Conservation (phyloP, 2,888 invertebrate genomes). For the Horisme vitalbata region DNA sequence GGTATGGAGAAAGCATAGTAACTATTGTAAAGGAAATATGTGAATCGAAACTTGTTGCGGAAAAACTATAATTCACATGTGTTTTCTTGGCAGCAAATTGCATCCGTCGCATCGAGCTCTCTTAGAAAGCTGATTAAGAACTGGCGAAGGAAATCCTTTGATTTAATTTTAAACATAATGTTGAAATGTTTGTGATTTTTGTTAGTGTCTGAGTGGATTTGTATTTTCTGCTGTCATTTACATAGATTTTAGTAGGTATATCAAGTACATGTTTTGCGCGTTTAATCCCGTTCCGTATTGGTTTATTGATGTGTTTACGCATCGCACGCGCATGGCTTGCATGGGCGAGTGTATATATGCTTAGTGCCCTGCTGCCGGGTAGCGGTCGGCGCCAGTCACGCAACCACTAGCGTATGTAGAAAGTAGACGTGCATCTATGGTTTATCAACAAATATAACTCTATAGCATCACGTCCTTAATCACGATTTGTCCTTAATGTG, state of each 20-base stretch:
- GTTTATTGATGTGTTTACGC: conserved; percentile 26
- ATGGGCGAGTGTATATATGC: conserved; percentile 25
- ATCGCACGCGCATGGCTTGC: conserved; percentile 28
- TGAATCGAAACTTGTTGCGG: conserved; percentile 35
- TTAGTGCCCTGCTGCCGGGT: conserved; percentile 28
- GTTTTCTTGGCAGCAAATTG: conserved; percentile 22
- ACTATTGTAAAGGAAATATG: conserved; percentile 52
- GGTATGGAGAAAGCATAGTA: conserved; percentile 51
- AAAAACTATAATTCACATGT: conserved; percentile 32
- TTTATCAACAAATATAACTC: conserved; percentile 14
- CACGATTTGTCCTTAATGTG: conserved; percentile 7
- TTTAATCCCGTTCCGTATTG: conserved; percentile 26
- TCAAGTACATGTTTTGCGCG: conserved; percentile 10
- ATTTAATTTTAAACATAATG: background rate
- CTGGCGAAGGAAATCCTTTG: conserved; percentile 11
- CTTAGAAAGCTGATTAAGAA: conserved; percentile 17
- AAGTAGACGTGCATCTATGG: conserved; percentile 32
- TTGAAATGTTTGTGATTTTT: background rate
- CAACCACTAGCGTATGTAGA: conserved; percentile 38
- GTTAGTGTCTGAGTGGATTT: background rate
- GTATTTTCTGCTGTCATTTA: background rate
- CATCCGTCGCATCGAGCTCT: conserved; percentile 17
- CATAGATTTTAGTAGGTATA: background rate
- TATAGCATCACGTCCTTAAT: background rate
- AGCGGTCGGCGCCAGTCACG: conserved; percentile 37